Conservation (phyloP, 2,113 vertebrate species). For the Stegastes partitus region DNA sequence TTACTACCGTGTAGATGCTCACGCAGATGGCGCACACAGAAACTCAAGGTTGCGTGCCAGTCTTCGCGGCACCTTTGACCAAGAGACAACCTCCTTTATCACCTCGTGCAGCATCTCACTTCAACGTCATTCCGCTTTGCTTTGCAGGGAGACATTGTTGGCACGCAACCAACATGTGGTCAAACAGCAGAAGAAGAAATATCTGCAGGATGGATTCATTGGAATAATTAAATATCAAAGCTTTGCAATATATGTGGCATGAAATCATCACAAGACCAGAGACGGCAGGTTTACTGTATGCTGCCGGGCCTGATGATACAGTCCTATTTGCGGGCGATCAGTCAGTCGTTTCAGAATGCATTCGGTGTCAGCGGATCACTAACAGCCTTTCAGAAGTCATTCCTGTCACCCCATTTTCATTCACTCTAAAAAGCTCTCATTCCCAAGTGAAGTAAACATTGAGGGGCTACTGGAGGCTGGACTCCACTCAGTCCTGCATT, state of each 20-base stretch:
- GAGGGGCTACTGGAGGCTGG: constrained; percentile 9
- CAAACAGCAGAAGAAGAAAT: constrained; percentile 21
- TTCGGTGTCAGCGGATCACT: constrained; percentile 12
- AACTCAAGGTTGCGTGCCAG: constrained; percentile 28
- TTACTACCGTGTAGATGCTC: constrained; percentile 28
- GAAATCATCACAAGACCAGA: not conserved
- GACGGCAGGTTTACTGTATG: not conserved
- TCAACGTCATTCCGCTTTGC: constrained; percentile 11
- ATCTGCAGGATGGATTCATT: not conserved
- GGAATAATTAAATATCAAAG: not conserved
- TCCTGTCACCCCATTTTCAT: constrained; percentile 45
- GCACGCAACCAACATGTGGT: constrained; percentile 3
- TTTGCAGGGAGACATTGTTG: constrained; percentile 9
- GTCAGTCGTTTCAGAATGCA: not conserved
- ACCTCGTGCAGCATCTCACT: constrained; percentile 14
- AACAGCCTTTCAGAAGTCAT: constrained; percentile 40
- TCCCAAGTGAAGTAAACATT: constrained; percentile 44
- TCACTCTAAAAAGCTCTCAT: constrained; percentile 50
- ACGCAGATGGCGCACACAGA: constrained; percentile 26
- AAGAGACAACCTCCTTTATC: constrained; percentile 30
- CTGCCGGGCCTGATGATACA: constrained; percentile 6
- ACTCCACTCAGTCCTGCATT: constrained; percentile 46
- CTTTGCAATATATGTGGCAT: not conserved
- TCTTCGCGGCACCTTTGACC: constrained; percentile 21
- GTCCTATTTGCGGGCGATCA: constrained; percentile 10